A percentile compares a stretch with the other conserved stretches of the same genome.
Evolutionary conservation across 2,797 vertebrate species (phyloP).

Genomic region (Clamator glandarius): DNA sequence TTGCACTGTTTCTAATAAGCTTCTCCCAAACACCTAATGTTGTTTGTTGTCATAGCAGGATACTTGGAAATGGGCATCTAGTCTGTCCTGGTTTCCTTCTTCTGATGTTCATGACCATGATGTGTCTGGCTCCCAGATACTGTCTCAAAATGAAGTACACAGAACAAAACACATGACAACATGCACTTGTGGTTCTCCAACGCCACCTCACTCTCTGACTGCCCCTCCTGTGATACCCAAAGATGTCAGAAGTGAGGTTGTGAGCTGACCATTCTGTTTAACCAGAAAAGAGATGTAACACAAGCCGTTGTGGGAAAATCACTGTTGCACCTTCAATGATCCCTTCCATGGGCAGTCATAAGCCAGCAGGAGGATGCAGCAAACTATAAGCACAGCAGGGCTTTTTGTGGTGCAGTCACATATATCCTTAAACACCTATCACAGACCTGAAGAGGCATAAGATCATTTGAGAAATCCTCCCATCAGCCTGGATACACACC

Average conservation of each 20-base stretch:
- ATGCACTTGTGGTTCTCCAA: background rate
- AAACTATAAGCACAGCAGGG: background rate
- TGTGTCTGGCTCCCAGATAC: background rate
- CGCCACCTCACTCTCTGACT: background rate
- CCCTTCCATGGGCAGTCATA: background rate
- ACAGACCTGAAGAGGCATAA: background rate
- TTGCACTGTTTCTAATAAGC: background rate
- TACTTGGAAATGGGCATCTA: background rate
- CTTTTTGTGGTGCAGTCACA: background rate
- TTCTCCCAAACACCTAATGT: background rate
- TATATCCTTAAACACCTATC: background rate
- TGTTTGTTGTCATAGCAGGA: background rate
- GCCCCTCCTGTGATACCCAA: background rate
- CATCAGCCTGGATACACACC: background rate
- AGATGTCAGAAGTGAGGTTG: background rate
- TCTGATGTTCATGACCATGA: background rate
- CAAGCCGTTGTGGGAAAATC: background rate
- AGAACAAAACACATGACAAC: background rate
- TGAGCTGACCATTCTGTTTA: background rate
- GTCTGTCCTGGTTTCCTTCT: background rate
- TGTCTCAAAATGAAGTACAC: background rate
- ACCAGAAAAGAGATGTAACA: background rate
- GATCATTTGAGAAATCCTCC: background rate
- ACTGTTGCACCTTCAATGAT: background rate
- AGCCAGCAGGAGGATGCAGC: background rate